phyloP scores from a whole-genome alignment of 2,888 invertebrate genomes.

The Villa cingulata region DNA sequence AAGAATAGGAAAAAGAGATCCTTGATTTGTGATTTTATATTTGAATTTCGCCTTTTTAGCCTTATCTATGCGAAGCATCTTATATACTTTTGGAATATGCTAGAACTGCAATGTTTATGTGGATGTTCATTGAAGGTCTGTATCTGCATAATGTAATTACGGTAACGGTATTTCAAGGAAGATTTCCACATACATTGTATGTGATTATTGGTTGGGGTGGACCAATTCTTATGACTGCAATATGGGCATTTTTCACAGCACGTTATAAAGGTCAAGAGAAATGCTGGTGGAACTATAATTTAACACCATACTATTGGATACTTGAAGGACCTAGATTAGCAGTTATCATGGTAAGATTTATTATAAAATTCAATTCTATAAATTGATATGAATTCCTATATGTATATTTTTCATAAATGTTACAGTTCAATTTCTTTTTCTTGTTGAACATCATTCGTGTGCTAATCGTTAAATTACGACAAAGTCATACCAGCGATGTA shows the following conservation, averaged over 20 bases:
- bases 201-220: conserved; percentile 60
- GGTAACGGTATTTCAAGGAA: conserved; percentile 53
- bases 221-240: conserved; percentile 50
- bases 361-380: too few species aligned
- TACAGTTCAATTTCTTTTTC: conserved; percentile 64
- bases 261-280: conserved; percentile 34
- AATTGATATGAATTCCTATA: too few species aligned
- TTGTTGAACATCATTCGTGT: conserved; percentile 68
- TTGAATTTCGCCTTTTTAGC: conserved; percentile 39
- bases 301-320: conserved; percentile 72
- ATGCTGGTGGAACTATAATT: conserved; percentile 76
- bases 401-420: too few species aligned
- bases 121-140: conserved; percentile 94
- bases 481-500: conserved; percentile 58
- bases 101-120: conserved; percentile 82
- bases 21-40: not conserved
- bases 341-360: conserved; percentile 56
- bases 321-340: conserved; percentile 73
- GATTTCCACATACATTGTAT: conserved; percentile 43
- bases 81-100: conserved; percentile 77
- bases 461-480: conserved; percentile 57
- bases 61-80: conserved; percentile 62
- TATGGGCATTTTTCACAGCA: conserved; percentile 54
- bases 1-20: not conserved
- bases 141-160: conserved; percentile 78